Conservation (phyloP, 2,113 vertebrate genomes). For the Beaufortia kweichowensis region DNA sequence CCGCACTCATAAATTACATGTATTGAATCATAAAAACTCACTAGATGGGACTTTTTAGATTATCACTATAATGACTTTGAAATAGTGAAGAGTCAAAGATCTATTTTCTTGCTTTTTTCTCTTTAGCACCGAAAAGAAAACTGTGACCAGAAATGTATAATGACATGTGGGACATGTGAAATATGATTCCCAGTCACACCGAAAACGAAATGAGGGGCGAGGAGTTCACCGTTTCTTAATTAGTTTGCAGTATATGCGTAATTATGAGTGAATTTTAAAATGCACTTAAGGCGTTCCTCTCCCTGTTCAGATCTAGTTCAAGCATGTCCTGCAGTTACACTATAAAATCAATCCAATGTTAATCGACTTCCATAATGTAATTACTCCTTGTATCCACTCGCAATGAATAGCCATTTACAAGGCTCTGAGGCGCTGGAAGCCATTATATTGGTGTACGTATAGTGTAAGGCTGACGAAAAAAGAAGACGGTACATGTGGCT, state of each 20-base stretch:
- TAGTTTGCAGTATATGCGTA: constrained; percentile 72
- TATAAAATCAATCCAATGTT: constrained; percentile 64
- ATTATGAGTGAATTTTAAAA: constrained; percentile 77
- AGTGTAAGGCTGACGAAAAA: background rate
- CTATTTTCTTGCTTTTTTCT: constrained; percentile 45
- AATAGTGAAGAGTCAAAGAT: constrained; percentile 65
- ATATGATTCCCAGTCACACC: constrained; percentile 67
- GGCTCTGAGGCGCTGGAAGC: constrained; percentile 11
- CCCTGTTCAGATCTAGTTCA: constrained; percentile 62
- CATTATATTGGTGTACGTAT: background rate
- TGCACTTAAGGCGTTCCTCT: constrained; percentile 67
- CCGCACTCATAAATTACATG: constrained; percentile 64
- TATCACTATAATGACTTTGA: constrained; percentile 72
- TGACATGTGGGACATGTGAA: constrained; percentile 57
- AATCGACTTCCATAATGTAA: constrained; percentile 57
- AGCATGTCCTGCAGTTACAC: constrained; percentile 69
- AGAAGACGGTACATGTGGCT: background rate
- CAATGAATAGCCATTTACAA: constrained; percentile 45
- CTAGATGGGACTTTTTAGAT: constrained; percentile 59
- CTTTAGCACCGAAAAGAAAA: constrained; percentile 21
- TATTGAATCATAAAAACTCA: constrained; percentile 74
- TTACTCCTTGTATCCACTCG: constrained; percentile 52
- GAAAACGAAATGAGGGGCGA: constrained; percentile 62
- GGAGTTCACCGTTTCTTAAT: constrained; percentile 71
- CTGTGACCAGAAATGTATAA: constrained; percentile 55